Percentiles rank a stretch among this genome's conserved stretches.
phyloP scores from a whole-genome alignment of 1,140 invertebrate genomes.

The Chrysomallon squamiferum region DNA sequence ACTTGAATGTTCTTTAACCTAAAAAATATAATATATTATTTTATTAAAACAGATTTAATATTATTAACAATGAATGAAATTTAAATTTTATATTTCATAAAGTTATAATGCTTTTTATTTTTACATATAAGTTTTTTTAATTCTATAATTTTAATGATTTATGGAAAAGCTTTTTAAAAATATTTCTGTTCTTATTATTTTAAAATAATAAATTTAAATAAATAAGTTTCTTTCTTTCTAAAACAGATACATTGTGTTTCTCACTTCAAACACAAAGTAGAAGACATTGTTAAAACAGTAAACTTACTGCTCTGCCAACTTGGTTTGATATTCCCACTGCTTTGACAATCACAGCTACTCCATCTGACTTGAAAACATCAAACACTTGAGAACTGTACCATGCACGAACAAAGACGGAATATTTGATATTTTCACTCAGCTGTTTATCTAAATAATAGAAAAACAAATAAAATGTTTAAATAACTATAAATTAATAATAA shows the following conservation, averaged over 20 bases:
- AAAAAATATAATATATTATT: neutral
- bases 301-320: constrained; percentile 12
- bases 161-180: no score
- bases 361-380: constrained; percentile 17
- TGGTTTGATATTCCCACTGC: constrained; percentile 1
- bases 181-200: no score
- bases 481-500: no score
- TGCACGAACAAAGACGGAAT: neutral
- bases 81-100: no score
- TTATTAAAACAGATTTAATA: no score
- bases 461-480: no score
- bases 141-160: no score
- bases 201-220: no score
- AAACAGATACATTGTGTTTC: neutral
- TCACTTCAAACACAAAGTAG: neutral
- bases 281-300: neutral
- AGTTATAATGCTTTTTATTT: no score
- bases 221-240: no score
- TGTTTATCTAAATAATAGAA: neutral
- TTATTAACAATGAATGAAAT: no score
- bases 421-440: neutral
- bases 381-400: neutral
- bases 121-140: no score
- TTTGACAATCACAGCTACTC: constrained; percentile 9
- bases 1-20: constrained; percentile 15